A percentile compares a stretch with the other conserved stretches of the same genome.
These are phyloP conservation scores for Ophioninae sp. DNA, from an alignment of 2,888 invertebrate genomes.

Conservation along the genomic window DNA sequence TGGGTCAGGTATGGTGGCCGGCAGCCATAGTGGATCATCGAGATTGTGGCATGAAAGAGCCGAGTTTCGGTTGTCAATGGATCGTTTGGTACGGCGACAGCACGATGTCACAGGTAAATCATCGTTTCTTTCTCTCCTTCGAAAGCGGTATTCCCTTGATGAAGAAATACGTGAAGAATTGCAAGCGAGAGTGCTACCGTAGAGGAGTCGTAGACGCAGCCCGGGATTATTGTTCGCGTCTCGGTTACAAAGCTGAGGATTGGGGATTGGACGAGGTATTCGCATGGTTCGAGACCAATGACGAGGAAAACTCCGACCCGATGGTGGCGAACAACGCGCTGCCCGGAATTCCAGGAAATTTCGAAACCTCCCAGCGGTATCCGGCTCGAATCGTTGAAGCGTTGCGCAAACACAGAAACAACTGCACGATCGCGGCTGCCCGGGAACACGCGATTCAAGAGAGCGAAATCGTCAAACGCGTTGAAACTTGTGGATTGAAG, in stretches of 20 bases:
- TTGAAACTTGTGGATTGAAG: slow-evolving; percentile 1
- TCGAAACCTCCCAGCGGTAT: slow-evolving; percentile 64
- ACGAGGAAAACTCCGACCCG: not conserved
- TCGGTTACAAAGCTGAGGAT: slow-evolving; percentile 66
- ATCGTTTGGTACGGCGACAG: slow-evolving; percentile 79
- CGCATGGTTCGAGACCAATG: slow-evolving; percentile 62
- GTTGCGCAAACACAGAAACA: slow-evolving; percentile 67
- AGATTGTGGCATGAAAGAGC: slow-evolving; percentile 74
- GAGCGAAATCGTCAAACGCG: slow-evolving; percentile 59
- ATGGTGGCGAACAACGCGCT: not conserved
- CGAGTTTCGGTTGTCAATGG: slow-evolving; percentile 76
- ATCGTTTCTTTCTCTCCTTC: slow-evolving; percentile 45
- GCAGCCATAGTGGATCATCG: slow-evolving; percentile 77
- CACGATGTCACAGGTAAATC: slow-evolving; percentile 73
- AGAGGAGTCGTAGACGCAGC: slow-evolving; percentile 54
- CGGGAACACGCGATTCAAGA: slow-evolving; percentile 67
- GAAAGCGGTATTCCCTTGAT: slow-evolving; percentile 36
- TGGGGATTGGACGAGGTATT: slow-evolving; percentile 70
- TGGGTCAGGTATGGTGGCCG: slow-evolving; percentile 77
- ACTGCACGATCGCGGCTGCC: slow-evolving; percentile 64
- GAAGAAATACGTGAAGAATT: slow-evolving; percentile 41
- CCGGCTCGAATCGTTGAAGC: slow-evolving; percentile 67
- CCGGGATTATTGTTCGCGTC: slow-evolving; percentile 71
- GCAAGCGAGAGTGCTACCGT: slow-evolving; percentile 51
- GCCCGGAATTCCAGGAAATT: slow-evolving; percentile 40